Conservation (phyloP, 2,797 vertebrate genomes). For the Chromobotia macracanthus region DNA sequence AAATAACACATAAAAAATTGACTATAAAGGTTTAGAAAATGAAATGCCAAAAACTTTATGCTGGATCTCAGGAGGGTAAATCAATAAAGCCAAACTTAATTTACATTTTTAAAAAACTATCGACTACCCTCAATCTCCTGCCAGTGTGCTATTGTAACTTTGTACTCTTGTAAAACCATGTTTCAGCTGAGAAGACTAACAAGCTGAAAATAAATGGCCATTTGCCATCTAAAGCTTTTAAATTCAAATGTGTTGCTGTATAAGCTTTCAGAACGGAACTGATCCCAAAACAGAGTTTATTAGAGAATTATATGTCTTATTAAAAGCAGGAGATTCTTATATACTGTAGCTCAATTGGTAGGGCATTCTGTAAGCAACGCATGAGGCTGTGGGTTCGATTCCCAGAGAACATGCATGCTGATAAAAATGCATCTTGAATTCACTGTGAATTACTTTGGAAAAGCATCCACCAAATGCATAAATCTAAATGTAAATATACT, state of each 20-base stretch:
- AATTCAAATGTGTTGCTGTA: constrained; percentile 36
- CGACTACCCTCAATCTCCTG: background rate
- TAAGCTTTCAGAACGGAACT: constrained; percentile 5
- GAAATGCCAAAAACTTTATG: background rate
- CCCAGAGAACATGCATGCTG: too few species aligned
- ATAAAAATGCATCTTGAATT: too few species aligned
- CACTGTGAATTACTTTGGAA: too few species aligned
- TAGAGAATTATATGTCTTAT: background rate
- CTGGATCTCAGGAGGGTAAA: background rate
- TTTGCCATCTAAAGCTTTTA: constrained; percentile 5
- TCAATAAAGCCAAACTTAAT: background rate
- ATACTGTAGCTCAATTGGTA: too few species aligned
- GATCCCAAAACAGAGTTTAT: background rate
- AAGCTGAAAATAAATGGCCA: background rate
- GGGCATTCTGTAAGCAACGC: too few species aligned
- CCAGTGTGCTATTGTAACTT: background rate
- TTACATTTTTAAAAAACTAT: background rate
- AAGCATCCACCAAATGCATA: too few species aligned
- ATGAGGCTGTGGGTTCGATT: too few species aligned
- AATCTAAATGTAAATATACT: too few species aligned
- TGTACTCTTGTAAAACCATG: background rate
- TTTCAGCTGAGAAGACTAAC: background rate
- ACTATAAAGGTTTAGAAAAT: background rate
- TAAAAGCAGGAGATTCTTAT: background rate
- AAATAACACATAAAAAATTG: too few species aligned